phyloP scores from a whole-genome alignment of 1,140 invertebrate genomes.

The Teleogryllus occipitalis region DNA sequence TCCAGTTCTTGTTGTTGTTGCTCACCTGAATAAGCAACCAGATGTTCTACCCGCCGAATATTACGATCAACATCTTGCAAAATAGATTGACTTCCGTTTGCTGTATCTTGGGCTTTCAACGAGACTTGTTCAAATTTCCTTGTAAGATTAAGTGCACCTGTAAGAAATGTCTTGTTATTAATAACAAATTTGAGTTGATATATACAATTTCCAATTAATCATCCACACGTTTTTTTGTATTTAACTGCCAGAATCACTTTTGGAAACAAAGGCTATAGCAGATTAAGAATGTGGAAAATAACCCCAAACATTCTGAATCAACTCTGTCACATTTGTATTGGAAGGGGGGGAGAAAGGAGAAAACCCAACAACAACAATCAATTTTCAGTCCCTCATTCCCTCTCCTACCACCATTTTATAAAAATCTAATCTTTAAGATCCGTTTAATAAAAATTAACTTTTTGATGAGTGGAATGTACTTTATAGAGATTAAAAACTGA shows the following conservation, averaged over 20 bases:
- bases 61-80: slow-evolving; percentile 70
- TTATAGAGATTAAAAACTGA: too few relatives aligned
- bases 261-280: too few relatives aligned
- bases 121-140: slow-evolving; percentile 64
- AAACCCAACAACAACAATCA: too few relatives aligned
- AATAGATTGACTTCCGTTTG: slow-evolving; percentile 38
- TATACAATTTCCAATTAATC: background rate
- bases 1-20: slow-evolving; percentile 62
- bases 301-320: too few relatives aligned
- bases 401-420: too few relatives aligned
- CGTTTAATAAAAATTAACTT: too few relatives aligned
- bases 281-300: too few relatives aligned
- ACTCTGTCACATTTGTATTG: too few relatives aligned
- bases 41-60: slow-evolving; percentile 70
- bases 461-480: too few relatives aligned
- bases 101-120: slow-evolving; percentile 57
- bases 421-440: too few relatives aligned
- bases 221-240: background rate
- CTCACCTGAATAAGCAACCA: slow-evolving; percentile 60
- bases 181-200: background rate
- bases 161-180: background rate
- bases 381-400: too few relatives aligned
- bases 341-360: too few relatives aligned
- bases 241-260: background rate
- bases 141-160: slow-evolving; percentile 81